Percentiles rank a stretch among this genome's conserved stretches.
phyloP scores from a whole-genome alignment of 2,888 invertebrate genomes.

The Chaitophorus viminalis region DNA sequence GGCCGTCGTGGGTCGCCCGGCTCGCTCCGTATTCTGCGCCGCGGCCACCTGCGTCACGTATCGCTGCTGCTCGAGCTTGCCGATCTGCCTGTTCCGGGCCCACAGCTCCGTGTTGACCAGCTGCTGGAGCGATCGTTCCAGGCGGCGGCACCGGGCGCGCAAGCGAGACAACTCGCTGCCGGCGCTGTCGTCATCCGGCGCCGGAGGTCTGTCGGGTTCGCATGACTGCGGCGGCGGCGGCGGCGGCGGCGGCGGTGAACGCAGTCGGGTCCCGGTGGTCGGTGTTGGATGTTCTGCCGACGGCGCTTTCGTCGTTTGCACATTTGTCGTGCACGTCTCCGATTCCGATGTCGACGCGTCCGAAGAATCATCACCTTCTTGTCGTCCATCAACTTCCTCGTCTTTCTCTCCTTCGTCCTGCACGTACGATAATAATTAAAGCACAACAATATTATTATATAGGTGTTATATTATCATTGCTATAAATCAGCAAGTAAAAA shows the following conservation, averaged over 20 bases:
- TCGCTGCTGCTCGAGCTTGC: conserved; percentile 42
- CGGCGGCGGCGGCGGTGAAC: too few species aligned
- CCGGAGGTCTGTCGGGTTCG: not conserved
- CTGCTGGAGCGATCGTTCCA: conserved; percentile 44
- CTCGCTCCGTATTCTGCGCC: not conserved
- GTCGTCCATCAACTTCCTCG: not conserved
- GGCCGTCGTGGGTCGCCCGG: not conserved
- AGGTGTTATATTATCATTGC: too few species aligned
- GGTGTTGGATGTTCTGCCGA: not conserved
- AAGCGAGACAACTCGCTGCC: conserved; percentile 30
- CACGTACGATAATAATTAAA: not conserved
- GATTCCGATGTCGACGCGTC: conserved; percentile 14
- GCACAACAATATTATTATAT: not conserved
- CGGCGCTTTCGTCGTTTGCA: not conserved
- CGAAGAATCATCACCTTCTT: not conserved
- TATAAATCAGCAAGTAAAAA: too few species aligned
- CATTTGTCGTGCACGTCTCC: not conserved
- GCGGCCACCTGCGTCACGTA: conserved; percentile 5
- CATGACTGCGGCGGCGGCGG: not conserved
- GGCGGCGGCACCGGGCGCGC: conserved; percentile 26
- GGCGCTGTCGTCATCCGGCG: not conserved
- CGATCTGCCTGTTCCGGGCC: conserved; percentile 50
- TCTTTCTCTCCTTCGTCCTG: not conserved
- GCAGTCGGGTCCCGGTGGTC: not conserved
- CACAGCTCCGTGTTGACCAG: conserved; percentile 52